phyloP scores from a whole-genome alignment of 2,797 vertebrate species.

The Nannoperca obscura region DNA sequence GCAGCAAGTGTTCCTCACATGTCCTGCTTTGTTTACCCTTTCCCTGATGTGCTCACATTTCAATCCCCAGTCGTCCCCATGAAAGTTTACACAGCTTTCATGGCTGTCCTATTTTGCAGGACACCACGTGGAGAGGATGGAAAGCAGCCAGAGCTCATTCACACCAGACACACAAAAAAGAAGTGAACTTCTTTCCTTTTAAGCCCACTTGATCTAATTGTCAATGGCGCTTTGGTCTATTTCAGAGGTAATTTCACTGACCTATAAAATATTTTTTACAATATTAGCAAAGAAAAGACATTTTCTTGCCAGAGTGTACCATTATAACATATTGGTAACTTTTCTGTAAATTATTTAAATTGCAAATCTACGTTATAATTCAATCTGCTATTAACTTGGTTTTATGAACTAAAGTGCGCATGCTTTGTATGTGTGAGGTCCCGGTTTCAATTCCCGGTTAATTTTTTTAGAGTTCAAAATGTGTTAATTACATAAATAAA shows the following conservation, averaged over 20 bases:
- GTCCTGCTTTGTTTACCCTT: slow-evolving; percentile 46
- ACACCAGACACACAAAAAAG: slow-evolving; percentile 11
- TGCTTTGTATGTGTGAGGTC: too few relatives aligned
- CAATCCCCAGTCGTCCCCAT: slow-evolving; percentile 41
- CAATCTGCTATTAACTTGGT: too few relatives aligned
- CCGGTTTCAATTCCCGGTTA: too few relatives aligned
- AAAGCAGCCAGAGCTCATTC: slow-evolving; percentile 23
- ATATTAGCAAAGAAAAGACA: not conserved
- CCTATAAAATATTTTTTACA: slow-evolving; percentile 8
- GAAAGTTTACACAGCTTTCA: slow-evolving; percentile 70
- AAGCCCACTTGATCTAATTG: not conserved
- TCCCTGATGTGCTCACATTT: slow-evolving; percentile 60
- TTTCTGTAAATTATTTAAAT: not conserved
- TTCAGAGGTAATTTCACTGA: slow-evolving; percentile 12
- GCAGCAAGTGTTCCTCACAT: slow-evolving; percentile 14
- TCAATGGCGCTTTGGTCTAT: slow-evolving; percentile 16
- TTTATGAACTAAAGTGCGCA: too few relatives aligned
- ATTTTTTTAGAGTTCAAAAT: too few relatives aligned
- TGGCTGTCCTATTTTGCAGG: slow-evolving; percentile 51
- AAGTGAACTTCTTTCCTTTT: not conserved
- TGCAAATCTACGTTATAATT: not conserved
- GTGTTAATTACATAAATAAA: too few relatives aligned
- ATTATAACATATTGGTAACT: not conserved
- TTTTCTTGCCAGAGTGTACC: not conserved
- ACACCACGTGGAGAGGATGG: slow-evolving; percentile 42